Conservation (phyloP, 2,888 invertebrate genomes). For the Mythimna loreyi region DNA sequence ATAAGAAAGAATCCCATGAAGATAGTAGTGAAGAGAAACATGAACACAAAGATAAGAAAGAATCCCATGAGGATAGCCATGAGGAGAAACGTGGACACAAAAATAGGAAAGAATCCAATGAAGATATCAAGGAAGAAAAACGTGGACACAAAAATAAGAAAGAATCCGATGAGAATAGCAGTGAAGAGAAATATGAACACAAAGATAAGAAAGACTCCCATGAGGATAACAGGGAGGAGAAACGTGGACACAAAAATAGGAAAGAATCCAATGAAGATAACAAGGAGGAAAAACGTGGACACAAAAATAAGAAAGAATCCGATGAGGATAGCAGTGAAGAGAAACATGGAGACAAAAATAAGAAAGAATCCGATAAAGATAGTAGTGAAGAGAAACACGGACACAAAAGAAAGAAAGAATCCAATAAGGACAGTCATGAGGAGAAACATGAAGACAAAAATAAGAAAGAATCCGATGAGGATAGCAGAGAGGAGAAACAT, state of each 20-base stretch:
- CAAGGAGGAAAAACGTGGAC: neutral
- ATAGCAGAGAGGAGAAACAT: constrained; percentile 16
- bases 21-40: no score
- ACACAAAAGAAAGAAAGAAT: constrained; percentile 10
- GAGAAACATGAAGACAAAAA: constrained; percentile 20
- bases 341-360: neutral
- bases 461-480: constrained; percentile 16
- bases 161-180: no score
- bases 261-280: neutral
- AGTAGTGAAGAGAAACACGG: constrained; percentile 6
- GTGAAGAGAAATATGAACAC: neutral
- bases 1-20: no score
- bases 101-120: constrained; percentile 14
- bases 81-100: constrained; percentile 13
- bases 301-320: neutral
- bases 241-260: no score
- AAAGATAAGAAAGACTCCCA: no score
- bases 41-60: neutral
- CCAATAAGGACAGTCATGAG: constrained; percentile 13
- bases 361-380: neutral
- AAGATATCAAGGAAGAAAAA: constrained; percentile 19
- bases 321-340: neutral
- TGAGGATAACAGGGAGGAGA: no score
- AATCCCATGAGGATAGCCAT: neutral
- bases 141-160: neutral